phyloP scores from a whole-genome alignment of 1,140 invertebrate genomes.

The Brachionus angularis region DNA sequence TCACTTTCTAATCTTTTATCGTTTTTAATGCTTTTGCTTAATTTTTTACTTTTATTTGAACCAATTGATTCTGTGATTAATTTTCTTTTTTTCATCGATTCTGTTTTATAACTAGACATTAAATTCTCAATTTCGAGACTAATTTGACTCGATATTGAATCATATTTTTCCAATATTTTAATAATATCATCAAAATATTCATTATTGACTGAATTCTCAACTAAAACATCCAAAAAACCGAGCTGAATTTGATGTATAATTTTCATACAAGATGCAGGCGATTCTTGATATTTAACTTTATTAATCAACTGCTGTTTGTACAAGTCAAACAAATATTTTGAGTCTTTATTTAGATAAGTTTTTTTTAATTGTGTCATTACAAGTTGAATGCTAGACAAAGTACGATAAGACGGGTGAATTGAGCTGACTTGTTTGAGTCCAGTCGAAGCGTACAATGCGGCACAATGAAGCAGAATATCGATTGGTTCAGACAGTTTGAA shows the following conservation, averaged over 20 bases:
- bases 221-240: slow-evolving; percentile 13
- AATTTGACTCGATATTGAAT: slow-evolving; percentile 1
- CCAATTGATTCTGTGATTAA: not conserved
- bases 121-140: slow-evolving; percentile 30
- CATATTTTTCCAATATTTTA: slow-evolving; percentile 21
- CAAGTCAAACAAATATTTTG: slow-evolving; percentile 9
- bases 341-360: not conserved
- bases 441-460: not conserved
- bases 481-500: slow-evolving; percentile 11
- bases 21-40: no score
- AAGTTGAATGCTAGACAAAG: not conserved
- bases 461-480: slow-evolving; percentile 8
- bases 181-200: not conserved
- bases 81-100: not conserved
- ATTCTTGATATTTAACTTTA: slow-evolving; percentile 1
- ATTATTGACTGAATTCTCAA: slow-evolving; percentile 14
- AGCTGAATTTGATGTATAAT: slow-evolving; percentile 3
- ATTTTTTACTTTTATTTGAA: no score
- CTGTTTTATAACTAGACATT: slow-evolving; percentile 8
- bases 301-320: slow-evolving; percentile 7
- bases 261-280: slow-evolving; percentile 18
- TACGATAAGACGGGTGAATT: not conserved
- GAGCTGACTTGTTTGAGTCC: not conserved
- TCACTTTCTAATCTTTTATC: no score
- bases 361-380: slow-evolving; percentile 14